Conservation (phyloP, 2,888 invertebrate genomes). For the Eristalis tenax region DNA sequence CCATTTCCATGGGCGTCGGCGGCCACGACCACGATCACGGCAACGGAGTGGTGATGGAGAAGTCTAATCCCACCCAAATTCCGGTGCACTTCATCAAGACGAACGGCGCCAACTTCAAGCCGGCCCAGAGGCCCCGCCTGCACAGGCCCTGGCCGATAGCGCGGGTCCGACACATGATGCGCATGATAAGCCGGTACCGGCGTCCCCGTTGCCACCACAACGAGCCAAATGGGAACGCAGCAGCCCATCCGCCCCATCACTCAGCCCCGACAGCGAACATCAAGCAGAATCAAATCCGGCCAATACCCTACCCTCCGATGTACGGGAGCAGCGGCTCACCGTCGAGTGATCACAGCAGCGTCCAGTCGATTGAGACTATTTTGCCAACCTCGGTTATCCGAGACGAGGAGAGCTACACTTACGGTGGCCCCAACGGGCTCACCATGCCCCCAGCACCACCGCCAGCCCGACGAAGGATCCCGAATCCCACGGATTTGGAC, state of each 20-base stretch:
- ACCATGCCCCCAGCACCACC: constrained; percentile 82
- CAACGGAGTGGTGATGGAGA: constrained; percentile 70
- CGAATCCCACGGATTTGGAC: constrained; percentile 82
- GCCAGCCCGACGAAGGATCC: constrained; percentile 82
- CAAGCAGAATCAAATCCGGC: constrained; percentile 81
- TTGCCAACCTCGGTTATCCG: constrained; percentile 80
- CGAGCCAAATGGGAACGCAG: constrained; percentile 41
- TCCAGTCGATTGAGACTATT: constrained; percentile 76
- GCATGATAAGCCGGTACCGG: constrained; percentile 79
- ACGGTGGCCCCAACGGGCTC: constrained; percentile 73
- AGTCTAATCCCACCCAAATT: constrained; percentile 76
- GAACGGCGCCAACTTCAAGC: constrained; percentile 71
- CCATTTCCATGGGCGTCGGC: constrained; percentile 76
- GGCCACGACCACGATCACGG: constrained; percentile 68
- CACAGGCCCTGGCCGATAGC: constrained; percentile 77
- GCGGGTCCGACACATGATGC: constrained; percentile 79
- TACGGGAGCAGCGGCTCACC: constrained; percentile 73
- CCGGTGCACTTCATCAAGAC: constrained; percentile 74
- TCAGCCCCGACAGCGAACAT: constrained; percentile 67
- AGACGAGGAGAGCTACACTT: constrained; percentile 78
- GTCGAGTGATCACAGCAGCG: constrained; percentile 74
- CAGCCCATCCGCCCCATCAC: constrained; percentile 39
- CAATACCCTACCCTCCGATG: constrained; percentile 75
- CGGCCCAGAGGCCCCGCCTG: constrained; percentile 66
- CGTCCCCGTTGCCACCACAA: constrained; percentile 78